A percentile compares a stretch with the other conserved stretches of the same genome.
These are phyloP conservation scores for Hemiscyllium ocellatum DNA, from an alignment of 2,113 vertebrate species.

Conservation along the genomic window DNA sequence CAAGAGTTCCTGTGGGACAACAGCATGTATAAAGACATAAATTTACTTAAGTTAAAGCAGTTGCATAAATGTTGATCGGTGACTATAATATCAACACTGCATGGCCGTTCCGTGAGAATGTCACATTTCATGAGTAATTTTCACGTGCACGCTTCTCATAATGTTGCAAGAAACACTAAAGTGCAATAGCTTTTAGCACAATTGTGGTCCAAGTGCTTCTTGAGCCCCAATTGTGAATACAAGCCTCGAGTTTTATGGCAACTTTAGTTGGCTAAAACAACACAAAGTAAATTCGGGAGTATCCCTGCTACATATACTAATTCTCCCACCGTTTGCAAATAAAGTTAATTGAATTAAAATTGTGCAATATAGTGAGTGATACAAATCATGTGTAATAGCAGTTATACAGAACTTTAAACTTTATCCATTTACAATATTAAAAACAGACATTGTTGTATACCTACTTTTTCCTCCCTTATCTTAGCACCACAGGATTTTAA, in stretches of 20 bases:
- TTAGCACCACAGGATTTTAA: constrained; percentile 87
- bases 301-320: constrained; percentile 46
- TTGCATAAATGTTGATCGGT: constrained; percentile 37
- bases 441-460: constrained; percentile 78
- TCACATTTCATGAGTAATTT: constrained; percentile 15
- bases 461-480: constrained; percentile 68
- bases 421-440: constrained; percentile 74
- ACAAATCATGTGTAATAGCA: constrained; percentile 80
- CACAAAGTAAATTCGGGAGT: constrained; percentile 44
- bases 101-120: constrained; percentile 34
- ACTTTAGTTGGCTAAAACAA: constrained; percentile 47
- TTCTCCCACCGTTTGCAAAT: constrained; percentile 46
- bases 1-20: constrained; percentile 78
- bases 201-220: constrained; percentile 62
- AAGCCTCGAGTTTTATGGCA: constrained; percentile 56
- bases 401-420: constrained; percentile 71
- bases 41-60: constrained; percentile 38
- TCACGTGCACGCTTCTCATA: constrained; percentile 55
- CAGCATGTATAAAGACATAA: constrained; percentile 41
- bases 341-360: constrained; percentile 49
- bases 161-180: constrained; percentile 63
- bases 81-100: constrained; percentile 34
- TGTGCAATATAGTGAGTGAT: constrained; percentile 83
- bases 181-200: constrained; percentile 68
- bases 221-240: constrained; percentile 63